Percentiles rank a stretch among this genome's conserved stretches.
Conservation (phyloP, 2,888 invertebrate genomes). For the Sarcophaga subvicina region DNA sequence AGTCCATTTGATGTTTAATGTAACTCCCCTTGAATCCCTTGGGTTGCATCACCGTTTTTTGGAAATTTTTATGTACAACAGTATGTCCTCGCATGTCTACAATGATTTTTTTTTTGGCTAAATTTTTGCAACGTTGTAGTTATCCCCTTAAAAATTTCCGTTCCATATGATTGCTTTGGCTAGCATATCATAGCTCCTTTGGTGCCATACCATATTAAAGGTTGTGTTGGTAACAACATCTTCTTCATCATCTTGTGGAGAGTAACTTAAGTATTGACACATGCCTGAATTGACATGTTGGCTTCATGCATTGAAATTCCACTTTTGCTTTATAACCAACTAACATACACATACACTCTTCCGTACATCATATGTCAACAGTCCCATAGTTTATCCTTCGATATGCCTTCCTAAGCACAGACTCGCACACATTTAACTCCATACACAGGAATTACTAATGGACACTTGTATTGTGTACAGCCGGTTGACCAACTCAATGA, state of each 20-base stretch:
- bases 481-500: slow-evolving; percentile 36
- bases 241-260: slow-evolving; percentile 36
- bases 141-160: slow-evolving; percentile 52
- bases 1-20: slow-evolving; percentile 54
- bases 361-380: slow-evolving; percentile 46
- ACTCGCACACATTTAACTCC: neutral
- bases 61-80: slow-evolving; percentile 10
- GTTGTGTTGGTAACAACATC: slow-evolving; percentile 18
- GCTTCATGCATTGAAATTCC: slow-evolving; percentile 50
- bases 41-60: neutral
- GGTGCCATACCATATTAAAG: neutral
- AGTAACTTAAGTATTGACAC: slow-evolving; percentile 68
- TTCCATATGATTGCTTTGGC: slow-evolving; percentile 58
- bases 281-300: slow-evolving; percentile 77
- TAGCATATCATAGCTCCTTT: neutral
- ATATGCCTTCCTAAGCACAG: slow-evolving; percentile 27
- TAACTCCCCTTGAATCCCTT: slow-evolving; percentile 11
- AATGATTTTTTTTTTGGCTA: slow-evolving; percentile 48
- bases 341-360: neutral
- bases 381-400: slow-evolving; percentile 53
- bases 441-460: slow-evolving; percentile 38
- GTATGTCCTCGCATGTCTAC: slow-evolving; percentile 52
- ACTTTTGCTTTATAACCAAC: slow-evolving; percentile 39
- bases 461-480: slow-evolving; percentile 36
- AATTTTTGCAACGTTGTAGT: slow-evolving; percentile 12